These are phyloP conservation scores for Atrina japonica DNA, from an alignment of 2,888 invertebrate species.

Conservation along the genomic window DNA sequence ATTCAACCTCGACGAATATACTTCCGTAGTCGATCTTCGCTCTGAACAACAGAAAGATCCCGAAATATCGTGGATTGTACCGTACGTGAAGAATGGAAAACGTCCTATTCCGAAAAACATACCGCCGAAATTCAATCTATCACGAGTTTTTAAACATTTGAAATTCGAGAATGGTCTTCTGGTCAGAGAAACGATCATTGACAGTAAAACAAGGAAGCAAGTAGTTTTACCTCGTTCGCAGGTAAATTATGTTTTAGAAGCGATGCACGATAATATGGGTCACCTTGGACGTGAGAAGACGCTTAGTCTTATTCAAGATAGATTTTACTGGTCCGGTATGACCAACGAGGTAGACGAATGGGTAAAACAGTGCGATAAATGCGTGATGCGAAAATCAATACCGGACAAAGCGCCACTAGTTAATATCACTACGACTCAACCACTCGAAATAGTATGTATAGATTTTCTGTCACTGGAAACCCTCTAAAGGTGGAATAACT, in stretches of 20 bases:
- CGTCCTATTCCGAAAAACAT: too few relatives aligned
- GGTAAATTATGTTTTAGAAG: slow-evolving; percentile 15
- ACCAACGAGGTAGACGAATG: slow-evolving; percentile 16
- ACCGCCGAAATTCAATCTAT: too few relatives aligned
- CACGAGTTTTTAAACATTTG: slow-evolving; percentile 15
- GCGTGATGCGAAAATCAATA: slow-evolving; percentile 22
- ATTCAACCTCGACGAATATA: neutral
- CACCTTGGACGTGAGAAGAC: slow-evolving; percentile 43
- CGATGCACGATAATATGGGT: slow-evolving; percentile 35
- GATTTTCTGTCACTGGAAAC: slow-evolving; percentile 35
- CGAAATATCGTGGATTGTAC: too few relatives aligned
- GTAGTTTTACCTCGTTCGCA: slow-evolving; percentile 29
- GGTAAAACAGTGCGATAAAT: slow-evolving; percentile 23
- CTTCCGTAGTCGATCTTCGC: too few relatives aligned
- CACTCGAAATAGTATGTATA: slow-evolving; percentile 37
- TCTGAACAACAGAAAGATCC: too few relatives aligned
- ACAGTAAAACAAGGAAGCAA: slow-evolving; percentile 12
- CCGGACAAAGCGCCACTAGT: slow-evolving; percentile 27
- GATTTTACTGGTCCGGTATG: slow-evolving; percentile 36
- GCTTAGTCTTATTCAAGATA: slow-evolving; percentile 6
- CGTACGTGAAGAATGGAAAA: too few relatives aligned
- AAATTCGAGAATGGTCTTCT: slow-evolving; percentile 19
- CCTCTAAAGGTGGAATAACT: slow-evolving; percentile 19
- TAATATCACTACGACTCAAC: slow-evolving; percentile 25
- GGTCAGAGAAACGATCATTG: slow-evolving; percentile 10